Evolutionary conservation across 92 coral and sea anemone species (phyloP), one percentile per base, ranked within the genome.

Genomic region (Pocillopora meandrina): DNA sequence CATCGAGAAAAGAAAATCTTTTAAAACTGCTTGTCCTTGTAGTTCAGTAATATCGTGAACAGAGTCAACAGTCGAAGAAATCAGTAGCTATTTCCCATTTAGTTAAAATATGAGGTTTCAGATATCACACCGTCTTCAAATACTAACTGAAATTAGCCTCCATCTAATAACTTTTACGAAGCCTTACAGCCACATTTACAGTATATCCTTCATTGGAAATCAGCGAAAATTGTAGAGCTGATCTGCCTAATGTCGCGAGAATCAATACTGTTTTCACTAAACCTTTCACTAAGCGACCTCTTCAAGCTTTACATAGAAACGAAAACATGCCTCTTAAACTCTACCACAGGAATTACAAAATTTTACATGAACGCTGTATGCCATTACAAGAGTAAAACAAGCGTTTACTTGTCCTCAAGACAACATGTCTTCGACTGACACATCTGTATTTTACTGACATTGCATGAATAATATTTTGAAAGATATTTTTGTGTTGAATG

Each of bases 161-260:
- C 17, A 2, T 64, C 19, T 19, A 47, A 63, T 20, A 55, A 76
- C 20, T 20, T 15, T 20, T 33, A 58, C 65, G 13, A 76, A 31
- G 18, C 52, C 19, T 60, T 18, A 33, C 34, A 47, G 82, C 12
- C 42, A 14, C 55, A 33, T 19, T 42, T 42, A 42, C 52, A 42
- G 8, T 42, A 42, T 42, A 42, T 42, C 67, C 68, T 76, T 59
- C 74, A 76, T 60, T 36, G n/a, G 71, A 42, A 78, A 64, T 47
- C 55, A 70, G 36, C 80, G 68, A 76, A 59, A 58, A 31, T 31
- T 26, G 10, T 65, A 56, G 74, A 36, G 20, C 74, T 14, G 11
- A 69, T 52, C 17, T 70, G 74, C 33, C 74, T 16, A 35, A 42
- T 3, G 52, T 7, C 14, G 56, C 15, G 10, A 70, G 55, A 8